A percentile compares a stretch with the other conserved stretches of the same genome.
phyloP scores from a whole-genome alignment of 2,113 vertebrate genomes.

The Atractosteus spatula region DNA sequence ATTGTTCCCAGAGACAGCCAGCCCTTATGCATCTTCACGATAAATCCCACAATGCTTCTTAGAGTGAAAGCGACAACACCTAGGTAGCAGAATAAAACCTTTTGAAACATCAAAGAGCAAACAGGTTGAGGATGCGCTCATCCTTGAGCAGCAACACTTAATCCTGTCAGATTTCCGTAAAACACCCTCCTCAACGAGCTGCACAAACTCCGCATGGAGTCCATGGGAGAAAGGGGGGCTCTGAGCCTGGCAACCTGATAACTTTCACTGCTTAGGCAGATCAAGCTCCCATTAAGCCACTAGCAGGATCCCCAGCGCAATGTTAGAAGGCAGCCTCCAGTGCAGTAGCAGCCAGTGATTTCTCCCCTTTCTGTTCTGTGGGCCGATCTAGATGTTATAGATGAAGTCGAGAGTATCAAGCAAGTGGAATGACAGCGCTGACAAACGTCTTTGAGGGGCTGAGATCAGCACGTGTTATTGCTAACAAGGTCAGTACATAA shows the following conservation, averaged over 20 bases:
- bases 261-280: neutral
- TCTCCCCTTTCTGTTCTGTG: neutral
- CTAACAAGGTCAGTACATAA: too few relatives aligned
- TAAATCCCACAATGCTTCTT: neutral
- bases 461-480: neutral
- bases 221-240: neutral
- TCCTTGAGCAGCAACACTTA: neutral
- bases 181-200: neutral
- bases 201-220: neutral
- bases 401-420: neutral
- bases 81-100: neutral
- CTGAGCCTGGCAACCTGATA: neutral
- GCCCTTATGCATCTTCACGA: too few relatives aligned
- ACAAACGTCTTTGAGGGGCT: neutral
- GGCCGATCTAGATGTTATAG: neutral
- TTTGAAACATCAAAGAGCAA: slow-evolving; percentile 5
- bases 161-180: neutral
- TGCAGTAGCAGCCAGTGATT: neutral
- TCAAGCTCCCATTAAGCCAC: neutral
- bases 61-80: neutral
- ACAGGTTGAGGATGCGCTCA: neutral
- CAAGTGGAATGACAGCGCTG: neutral
- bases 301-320: neutral
- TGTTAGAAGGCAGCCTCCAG: neutral
- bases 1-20: too few relatives aligned